These are phyloP conservation scores for Chrysolina americana DNA, from an alignment of 2,888 invertebrate species.

Conservation along the genomic window DNA sequence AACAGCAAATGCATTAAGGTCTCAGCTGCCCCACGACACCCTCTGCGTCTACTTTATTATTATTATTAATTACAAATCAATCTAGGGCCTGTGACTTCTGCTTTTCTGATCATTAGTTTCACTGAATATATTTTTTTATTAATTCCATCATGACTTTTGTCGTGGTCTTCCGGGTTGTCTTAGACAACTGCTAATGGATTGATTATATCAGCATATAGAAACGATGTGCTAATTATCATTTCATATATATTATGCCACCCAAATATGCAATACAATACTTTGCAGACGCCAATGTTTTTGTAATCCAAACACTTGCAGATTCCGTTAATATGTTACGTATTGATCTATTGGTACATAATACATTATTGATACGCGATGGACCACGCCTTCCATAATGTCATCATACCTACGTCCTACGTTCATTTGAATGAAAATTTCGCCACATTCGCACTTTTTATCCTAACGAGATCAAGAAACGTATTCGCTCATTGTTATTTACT, in stretches of 20 bases:
- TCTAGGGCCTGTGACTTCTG: no score
- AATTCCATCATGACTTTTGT: no score
- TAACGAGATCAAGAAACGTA: neutral
- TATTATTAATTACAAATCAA: no score
- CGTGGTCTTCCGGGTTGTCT: neutral
- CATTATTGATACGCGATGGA: neutral
- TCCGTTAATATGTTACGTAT: slow-evolving; percentile 13
- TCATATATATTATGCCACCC: slow-evolving; percentile 8
- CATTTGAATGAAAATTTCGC: neutral
- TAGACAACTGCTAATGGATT: neutral
- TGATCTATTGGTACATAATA: neutral
- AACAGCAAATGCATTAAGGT: no score
- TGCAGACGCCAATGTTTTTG: neutral
- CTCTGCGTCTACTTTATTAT: no score
- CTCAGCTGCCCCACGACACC: no score
- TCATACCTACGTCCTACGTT: no score
- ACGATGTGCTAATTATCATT: slow-evolving; percentile 11
- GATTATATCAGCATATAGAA: neutral
- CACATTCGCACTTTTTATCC: neutral
- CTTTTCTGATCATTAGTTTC: no score
- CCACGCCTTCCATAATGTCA: neutral
- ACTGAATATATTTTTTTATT: no score
- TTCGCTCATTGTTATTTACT: slow-evolving; percentile 9
- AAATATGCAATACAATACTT: slow-evolving; percentile 10
- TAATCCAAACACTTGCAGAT: slow-evolving; percentile 1